These are phyloP conservation scores for Sphenopsis melanotis DNA, from an alignment of 2,797 vertebrate species.

Conservation along the genomic window DNA sequence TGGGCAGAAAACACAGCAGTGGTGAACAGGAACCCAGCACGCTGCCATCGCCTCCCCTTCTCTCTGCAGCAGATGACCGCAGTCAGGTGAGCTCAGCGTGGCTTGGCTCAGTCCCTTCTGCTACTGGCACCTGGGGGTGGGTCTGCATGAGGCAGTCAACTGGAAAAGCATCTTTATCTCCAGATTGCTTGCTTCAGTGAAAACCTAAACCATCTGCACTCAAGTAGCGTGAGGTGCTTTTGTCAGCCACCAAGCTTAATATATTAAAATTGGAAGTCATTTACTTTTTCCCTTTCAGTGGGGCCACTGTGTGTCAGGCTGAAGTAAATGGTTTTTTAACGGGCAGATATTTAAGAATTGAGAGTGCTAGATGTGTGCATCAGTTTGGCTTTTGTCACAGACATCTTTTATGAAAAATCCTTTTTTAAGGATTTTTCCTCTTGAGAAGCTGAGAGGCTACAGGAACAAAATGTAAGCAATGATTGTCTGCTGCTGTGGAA, in stretches of 20 bases:
- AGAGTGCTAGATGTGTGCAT: not conserved
- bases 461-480: no score
- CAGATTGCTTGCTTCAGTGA: not conserved
- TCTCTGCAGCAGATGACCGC: conserved; percentile 85
- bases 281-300: not conserved
- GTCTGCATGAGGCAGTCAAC: not conserved
- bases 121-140: not conserved
- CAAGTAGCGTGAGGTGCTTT: not conserved
- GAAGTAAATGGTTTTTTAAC: not conserved
- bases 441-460: no score
- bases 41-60: conserved; percentile 90
- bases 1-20: conserved; percentile 93
- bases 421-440: no score
- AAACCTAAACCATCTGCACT: not conserved
- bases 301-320: not conserved
- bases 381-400: not conserved
- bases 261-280: not conserved
- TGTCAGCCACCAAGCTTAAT: not conserved
- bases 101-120: not conserved
- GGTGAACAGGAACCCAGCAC: conserved; percentile 91
- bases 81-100: conserved; percentile 78
- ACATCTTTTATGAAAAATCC: no score
- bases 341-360: not conserved
- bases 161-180: not conserved
- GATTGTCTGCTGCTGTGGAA: no score